Evolutionary conservation across 2,888 invertebrate species (phyloP).

Genomic region (Pasiphila rectangulata): DNA sequence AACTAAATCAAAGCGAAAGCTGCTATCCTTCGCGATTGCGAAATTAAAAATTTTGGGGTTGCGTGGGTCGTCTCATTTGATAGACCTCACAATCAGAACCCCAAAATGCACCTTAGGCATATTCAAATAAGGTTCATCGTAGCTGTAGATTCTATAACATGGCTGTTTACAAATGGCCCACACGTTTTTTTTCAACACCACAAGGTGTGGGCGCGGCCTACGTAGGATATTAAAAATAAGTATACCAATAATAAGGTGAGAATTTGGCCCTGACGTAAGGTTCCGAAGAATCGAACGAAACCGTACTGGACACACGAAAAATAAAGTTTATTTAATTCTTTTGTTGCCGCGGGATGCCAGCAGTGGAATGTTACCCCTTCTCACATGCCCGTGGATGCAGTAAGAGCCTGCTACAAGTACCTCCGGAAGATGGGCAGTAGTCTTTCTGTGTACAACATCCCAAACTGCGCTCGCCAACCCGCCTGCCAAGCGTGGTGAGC

Average conservation of each 20-base stretch:
- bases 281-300: no score
- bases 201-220: slow-evolving; percentile 67
- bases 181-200: slow-evolving; percentile 60
- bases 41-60: slow-evolving; percentile 59
- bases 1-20: slow-evolving; percentile 51
- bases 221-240: slow-evolving; percentile 54
- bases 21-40: slow-evolving; percentile 59
- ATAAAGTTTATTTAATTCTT: no score
- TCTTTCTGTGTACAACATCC: no score
- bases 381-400: no score
- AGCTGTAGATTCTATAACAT: slow-evolving; percentile 35
- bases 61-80: slow-evolving; percentile 51
- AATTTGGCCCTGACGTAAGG: slow-evolving; percentile 54
- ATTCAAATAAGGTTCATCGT: slow-evolving; percentile 31
- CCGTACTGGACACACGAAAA: no score
- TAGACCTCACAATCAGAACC: slow-evolving; percentile 10
- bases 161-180: slow-evolving; percentile 55
- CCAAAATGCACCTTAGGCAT: slow-evolving; percentile 35
- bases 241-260: slow-evolving; percentile 44
- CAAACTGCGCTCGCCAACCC: no score
- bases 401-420: no score
- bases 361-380: no score
- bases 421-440: no score
- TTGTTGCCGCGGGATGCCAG: no score
- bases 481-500: no score